Conservation (phyloP, 92 coral and sea anemone genomes). For the Zoanthus sansibaricus region DNA sequence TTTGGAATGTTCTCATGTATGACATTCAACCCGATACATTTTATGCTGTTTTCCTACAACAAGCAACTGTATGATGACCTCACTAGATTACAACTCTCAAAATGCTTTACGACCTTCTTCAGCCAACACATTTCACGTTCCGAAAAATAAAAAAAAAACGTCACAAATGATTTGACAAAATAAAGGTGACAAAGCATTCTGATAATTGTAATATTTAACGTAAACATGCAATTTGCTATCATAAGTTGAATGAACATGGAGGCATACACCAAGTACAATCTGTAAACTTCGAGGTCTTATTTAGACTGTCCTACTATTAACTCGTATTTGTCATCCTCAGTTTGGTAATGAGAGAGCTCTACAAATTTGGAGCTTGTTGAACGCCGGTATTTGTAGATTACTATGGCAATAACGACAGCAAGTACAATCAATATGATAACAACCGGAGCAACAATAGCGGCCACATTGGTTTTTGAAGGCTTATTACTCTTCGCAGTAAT, state of each 20-base stretch:
- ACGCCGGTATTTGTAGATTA: conserved; percentile 32
- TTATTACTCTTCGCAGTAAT: neutral
- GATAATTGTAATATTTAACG: neutral
- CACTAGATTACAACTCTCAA: too few relatives aligned
- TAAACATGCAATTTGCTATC: neutral
- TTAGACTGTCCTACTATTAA: conserved; percentile 9
- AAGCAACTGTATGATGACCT: too few relatives aligned
- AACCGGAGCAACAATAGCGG: conserved; percentile 33
- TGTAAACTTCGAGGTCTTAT: neutral
- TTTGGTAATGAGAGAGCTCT: conserved; percentile 26
- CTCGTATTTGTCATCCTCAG: conserved; percentile 31
- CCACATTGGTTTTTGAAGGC: conserved; percentile 7
- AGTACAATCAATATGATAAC: conserved; percentile 14
- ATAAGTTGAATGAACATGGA: neutral
- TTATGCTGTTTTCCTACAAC: too few relatives aligned
- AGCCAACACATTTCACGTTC: neutral
- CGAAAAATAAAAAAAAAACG: neutral
- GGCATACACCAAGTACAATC: neutral
- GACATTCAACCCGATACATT: neutral
- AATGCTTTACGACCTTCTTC: too few relatives aligned
- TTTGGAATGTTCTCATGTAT: neutral
- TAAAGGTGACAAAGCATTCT: neutral
- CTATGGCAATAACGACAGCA: conserved; percentile 26
- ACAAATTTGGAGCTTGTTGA: conserved; percentile 12
- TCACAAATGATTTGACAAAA: neutral